A percentile compares a stretch with the other conserved stretches of the same genome.
Evolutionary conservation across 1,140 invertebrate genomes (phyloP).

Genomic region (Neodiprion virginianus): DNA sequence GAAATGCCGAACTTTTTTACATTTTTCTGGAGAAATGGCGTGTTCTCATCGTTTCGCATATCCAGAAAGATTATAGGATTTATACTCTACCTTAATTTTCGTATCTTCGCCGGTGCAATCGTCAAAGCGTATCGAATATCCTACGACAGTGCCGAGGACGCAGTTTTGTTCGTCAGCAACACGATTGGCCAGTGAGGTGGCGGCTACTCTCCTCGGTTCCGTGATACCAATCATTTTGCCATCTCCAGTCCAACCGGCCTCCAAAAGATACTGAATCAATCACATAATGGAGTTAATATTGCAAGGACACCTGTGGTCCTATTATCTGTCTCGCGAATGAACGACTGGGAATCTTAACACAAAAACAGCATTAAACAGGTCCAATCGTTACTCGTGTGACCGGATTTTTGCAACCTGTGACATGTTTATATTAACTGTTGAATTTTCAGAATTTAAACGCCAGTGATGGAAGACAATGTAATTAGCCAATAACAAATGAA

Average conservation of each 20-base stretch:
- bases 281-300: constrained; percentile 13
- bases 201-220: constrained; percentile 90
- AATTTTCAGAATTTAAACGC: no score
- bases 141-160: constrained; percentile 82
- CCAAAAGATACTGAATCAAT: constrained; percentile 81
- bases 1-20: neutral
- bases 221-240: constrained; percentile 85
- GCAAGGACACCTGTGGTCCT: no score
- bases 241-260: constrained; percentile 85
- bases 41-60: neutral
- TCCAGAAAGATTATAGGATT: constrained; percentile 1
- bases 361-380: no score
- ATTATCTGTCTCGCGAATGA: no score
- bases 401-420: no score
- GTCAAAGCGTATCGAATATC: constrained; percentile 94
- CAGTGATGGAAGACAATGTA: no score
- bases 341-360: no score
- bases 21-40: neutral
- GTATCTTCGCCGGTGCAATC: constrained; percentile 76
- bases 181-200: constrained; percentile 85
- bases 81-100: constrained; percentile 79
- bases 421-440: no score
- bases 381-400: no score
- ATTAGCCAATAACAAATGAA: no score
- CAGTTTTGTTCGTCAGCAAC: constrained; percentile 90